These are phyloP conservation scores for Ectropis grisescens DNA, from an alignment of 1,140 invertebrate species.

Conservation along the genomic window DNA sequence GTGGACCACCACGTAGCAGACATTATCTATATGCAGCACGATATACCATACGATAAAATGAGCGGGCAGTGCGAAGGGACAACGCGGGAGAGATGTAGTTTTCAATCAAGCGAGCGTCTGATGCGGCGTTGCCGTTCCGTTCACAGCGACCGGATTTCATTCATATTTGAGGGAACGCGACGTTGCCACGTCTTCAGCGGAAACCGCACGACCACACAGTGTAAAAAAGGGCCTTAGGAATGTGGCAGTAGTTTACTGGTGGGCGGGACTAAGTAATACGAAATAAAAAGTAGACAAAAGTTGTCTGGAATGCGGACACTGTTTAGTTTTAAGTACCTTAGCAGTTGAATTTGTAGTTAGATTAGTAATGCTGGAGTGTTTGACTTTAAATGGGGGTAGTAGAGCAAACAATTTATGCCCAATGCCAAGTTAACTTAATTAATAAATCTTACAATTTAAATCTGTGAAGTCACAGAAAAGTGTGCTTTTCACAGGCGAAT, in stretches of 20 bases:
- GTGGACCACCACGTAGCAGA: conserved; percentile 17
- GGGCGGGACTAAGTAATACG: conserved; percentile 52
- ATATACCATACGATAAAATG: conserved; percentile 31
- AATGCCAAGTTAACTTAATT: conserved; percentile 8
- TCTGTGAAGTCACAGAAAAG: no score
- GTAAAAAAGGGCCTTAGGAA: conserved; percentile 65
- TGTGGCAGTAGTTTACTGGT: conserved; percentile 54
- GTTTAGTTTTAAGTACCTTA: conserved; percentile 20
- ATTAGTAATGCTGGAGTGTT: conserved; percentile 11
- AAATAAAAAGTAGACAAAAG: conserved; percentile 46
- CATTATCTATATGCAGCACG: background rate
- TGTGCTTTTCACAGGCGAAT: no score
- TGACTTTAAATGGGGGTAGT: no score
- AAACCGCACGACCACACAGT: conserved; percentile 66
- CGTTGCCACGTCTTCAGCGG: conserved; percentile 65
- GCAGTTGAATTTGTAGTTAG: conserved; percentile 11
- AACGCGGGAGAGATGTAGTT: conserved; percentile 57
- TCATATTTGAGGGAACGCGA: conserved; percentile 66
- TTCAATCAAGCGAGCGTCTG: conserved; percentile 62
- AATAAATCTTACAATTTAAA: no score
- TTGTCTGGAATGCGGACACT: conserved; percentile 54
- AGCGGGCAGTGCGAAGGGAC: conserved; percentile 34
- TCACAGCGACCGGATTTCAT: conserved; percentile 62
- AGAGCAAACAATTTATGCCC: no score
- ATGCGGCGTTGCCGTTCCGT: conserved; percentile 58